These are phyloP conservation scores for Myopa testacea DNA, from an alignment of 2,888 invertebrate species.

Conservation along the genomic window DNA sequence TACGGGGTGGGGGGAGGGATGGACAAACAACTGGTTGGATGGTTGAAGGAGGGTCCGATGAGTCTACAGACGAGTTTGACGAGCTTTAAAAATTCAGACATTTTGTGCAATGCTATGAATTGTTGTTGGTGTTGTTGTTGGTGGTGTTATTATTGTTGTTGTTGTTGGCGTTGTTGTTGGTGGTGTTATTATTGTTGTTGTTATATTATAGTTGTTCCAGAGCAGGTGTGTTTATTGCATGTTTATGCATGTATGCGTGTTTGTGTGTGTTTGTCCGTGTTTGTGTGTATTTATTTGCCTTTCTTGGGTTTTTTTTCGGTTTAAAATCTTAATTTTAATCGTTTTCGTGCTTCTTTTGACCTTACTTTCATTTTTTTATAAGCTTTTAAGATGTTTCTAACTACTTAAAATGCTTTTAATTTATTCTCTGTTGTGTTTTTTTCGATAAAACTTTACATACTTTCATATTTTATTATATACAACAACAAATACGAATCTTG, in stretches of 20 bases:
- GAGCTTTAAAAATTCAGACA: neutral
- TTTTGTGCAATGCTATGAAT: neutral
- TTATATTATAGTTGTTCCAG: neutral
- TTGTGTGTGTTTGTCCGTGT: slow-evolving; percentile 5
- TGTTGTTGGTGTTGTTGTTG: neutral
- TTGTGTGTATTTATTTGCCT: neutral
- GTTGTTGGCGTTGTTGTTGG: neutral
- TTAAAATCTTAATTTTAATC: neutral
- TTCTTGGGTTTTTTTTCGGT: neutral
- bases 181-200: too few relatives aligned
- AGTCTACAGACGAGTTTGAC: too few relatives aligned
- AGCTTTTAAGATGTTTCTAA: neutral
- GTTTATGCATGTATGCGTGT: neutral
- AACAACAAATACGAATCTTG: too few relatives aligned
- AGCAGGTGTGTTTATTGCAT: neutral
- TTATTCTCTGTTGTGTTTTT: too few relatives aligned
- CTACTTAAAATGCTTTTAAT: too few relatives aligned
- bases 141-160: too few relatives aligned
- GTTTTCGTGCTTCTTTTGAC: neutral
- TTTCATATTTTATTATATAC: too few relatives aligned
- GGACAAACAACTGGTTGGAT: too few relatives aligned
- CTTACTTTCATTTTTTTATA: neutral
- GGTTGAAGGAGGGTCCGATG: too few relatives aligned
- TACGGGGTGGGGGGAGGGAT: too few relatives aligned
- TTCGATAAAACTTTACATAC: too few relatives aligned